Evolutionary conservation across 2,888 invertebrate genomes (phyloP), one percentile per base, ranked within the genome.

Genomic region (Lasioglossum calceatum): DNA sequence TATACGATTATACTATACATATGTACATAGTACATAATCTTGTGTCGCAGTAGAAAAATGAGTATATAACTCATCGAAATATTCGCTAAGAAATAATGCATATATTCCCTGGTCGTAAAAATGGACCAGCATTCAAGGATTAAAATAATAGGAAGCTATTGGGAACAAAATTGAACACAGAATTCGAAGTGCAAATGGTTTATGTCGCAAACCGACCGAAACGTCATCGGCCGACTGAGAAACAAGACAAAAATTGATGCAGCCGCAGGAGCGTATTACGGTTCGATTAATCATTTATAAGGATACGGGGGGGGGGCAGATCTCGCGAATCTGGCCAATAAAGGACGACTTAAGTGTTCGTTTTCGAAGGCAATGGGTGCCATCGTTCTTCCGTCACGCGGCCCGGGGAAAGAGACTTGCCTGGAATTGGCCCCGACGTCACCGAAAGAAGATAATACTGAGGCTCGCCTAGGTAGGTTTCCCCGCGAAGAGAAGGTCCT

Each of bases 341-440:
- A 79, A 86, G 81, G 54, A 14, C 50, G 86, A 77, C 82, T 83
- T 84, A 81, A 73, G 79, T 79, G 64, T 64, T 64, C 64, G 64
- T 64, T 78, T 82, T 78, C 82, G 32, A 75, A 85, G 50, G 36
- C 67, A 27, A 73, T 72, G 75, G 47, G 44, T 54, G 76, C 42
- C 23, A 27, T 36, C 70, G 58, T 80, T 84, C 75, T 67, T 78
- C 77, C 80, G 82, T 77, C 81, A 79, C 86, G 23, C 44, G 81
- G 14, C 39, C 23, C n/a, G n/a, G 61, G 54, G 47, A 50, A 64
- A 82, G 83, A 89, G 83, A 78, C 86, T 92, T 90, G 87, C 91
- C 89, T 90, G 91, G 93, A 92, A 93, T 93, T 92, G 93, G 93
- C 89, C 82, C 70, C 88, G 88, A 88, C 90, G 88, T 88, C 90